A percentile compares a stretch with the other conserved stretches of the same genome.
Conservation (phyloP, 1,140 invertebrate species). For the Bombus confusus region DNA sequence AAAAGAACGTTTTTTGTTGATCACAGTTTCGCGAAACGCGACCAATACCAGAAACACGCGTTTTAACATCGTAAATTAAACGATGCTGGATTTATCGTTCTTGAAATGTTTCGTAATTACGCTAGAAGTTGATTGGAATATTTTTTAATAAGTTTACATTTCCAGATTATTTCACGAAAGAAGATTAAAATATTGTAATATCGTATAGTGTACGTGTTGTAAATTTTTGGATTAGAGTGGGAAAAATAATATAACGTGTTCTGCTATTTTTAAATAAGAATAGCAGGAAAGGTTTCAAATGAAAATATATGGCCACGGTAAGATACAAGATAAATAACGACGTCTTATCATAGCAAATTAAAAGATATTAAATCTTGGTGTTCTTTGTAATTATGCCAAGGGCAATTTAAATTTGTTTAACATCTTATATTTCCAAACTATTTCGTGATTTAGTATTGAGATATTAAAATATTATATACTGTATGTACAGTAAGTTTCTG, state of each 20-base stretch:
- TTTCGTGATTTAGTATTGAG: background rate
- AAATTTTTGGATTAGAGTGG: too few relatives aligned
- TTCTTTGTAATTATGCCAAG: too few relatives aligned
- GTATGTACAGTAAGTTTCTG: background rate
- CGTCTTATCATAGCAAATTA: too few relatives aligned
- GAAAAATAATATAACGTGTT: too few relatives aligned
- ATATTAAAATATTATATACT: background rate
- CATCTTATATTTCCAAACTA: background rate
- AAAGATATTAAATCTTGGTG: too few relatives aligned
- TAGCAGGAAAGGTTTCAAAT: too few relatives aligned
- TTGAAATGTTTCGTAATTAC: background rate
- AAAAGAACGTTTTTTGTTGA: constrained; percentile 38
- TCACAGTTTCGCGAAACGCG: constrained; percentile 18
- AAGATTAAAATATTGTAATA: background rate
- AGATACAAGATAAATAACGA: too few relatives aligned
- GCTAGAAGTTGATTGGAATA: background rate
- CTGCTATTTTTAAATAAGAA: too few relatives aligned
- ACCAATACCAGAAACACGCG: constrained; percentile 14
- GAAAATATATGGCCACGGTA: too few relatives aligned
- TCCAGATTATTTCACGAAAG: background rate
- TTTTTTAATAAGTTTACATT: background rate
- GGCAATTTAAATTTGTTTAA: too few relatives aligned
- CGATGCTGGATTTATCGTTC: background rate
- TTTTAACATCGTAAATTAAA: constrained; percentile 27
- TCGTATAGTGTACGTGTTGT: too few relatives aligned